Conservation (phyloP, 1,140 invertebrate species). For the Platyura marginata region DNA sequence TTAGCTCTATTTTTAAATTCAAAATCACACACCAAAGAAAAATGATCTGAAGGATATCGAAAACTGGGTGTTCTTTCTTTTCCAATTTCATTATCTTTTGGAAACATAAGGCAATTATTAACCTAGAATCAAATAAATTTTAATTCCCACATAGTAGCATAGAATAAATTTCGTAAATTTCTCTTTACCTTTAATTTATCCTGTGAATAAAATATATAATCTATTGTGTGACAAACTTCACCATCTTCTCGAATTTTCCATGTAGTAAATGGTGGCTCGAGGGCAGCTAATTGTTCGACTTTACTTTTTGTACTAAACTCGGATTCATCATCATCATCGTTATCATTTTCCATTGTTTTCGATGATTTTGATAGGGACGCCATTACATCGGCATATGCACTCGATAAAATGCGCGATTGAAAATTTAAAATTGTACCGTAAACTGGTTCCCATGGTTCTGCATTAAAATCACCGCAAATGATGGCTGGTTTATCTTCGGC, state of each 20-base stretch:
- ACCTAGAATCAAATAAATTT: constrained; percentile 17
- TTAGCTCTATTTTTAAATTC: constrained; percentile 10
- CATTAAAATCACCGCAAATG: constrained; percentile 64
- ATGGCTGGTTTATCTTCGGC: constrained; percentile 35
- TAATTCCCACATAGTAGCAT: neutral
- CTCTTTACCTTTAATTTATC: constrained; percentile 26
- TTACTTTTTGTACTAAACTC: neutral
- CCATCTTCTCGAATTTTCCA: constrained; percentile 60
- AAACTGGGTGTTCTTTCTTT: constrained; percentile 43
- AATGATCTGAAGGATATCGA: constrained; percentile 61
- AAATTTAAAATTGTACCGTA: constrained; percentile 37
- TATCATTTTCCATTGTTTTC: neutral
- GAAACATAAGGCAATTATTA: constrained; percentile 40
- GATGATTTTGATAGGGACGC: neutral
- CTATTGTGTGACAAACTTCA: constrained; percentile 55
- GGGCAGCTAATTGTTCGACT: constrained; percentile 18
- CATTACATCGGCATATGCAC: constrained; percentile 29
- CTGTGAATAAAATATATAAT: constrained; percentile 56
- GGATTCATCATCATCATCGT: neutral
- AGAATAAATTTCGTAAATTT: neutral
- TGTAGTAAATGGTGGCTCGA: constrained; percentile 55
- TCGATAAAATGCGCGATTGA: constrained; percentile 24
- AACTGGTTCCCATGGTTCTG: constrained; percentile 51
- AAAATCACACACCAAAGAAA: constrained; percentile 56
- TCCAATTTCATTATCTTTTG: constrained; percentile 46